Evolutionary conservation across 2,113 vertebrate species (phyloP).

Genomic region (Indri indri): DNA sequence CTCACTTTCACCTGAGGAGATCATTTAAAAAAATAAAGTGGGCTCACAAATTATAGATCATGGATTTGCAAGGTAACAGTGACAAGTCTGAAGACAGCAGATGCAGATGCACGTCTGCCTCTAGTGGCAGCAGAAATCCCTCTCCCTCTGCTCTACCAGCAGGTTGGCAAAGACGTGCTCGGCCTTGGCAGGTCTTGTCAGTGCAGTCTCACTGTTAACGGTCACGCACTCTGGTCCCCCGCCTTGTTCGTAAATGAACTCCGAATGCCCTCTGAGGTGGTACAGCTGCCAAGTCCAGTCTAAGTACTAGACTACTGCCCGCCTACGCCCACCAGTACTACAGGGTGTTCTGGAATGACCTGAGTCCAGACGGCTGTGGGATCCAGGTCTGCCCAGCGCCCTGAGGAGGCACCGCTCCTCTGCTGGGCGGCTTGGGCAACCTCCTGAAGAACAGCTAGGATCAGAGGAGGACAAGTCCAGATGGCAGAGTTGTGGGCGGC

Average conservation of each 20-base stretch:
- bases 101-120: background rate
- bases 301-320: background rate
- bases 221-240: no score
- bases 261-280: background rate
- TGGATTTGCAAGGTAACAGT: background rate
- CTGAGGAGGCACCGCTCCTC: background rate
- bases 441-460: background rate
- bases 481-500: background rate
- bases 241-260: background rate
- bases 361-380: background rate
- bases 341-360: background rate
- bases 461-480: background rate
- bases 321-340: background rate
- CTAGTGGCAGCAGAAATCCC: background rate
- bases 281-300: background rate
- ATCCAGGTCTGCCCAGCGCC: background rate
- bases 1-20: background rate
- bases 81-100: background rate
- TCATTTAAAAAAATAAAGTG: background rate
- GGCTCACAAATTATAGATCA: background rate
- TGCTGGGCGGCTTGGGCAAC: background rate
- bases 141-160: background rate
- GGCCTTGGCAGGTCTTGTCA: background rate
- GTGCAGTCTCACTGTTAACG: no score
- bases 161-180: background rate